phyloP scores from a whole-genome alignment of 2,113 vertebrate species.

The Trogon melanurus region DNA sequence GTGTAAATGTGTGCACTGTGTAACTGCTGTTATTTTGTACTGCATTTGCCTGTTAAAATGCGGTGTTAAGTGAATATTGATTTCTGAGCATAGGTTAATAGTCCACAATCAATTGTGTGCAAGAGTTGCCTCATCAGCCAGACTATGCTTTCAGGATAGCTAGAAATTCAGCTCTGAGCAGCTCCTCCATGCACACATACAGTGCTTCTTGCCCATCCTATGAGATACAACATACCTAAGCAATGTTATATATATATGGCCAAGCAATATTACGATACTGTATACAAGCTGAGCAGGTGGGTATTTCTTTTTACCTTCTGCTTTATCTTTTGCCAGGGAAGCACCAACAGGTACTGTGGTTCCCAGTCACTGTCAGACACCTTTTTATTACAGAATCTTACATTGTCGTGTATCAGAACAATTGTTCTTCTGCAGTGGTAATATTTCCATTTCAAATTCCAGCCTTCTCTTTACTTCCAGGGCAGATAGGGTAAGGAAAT shows the following conservation, averaged over 20 bases:
- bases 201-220: not conserved
- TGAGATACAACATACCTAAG: not conserved
- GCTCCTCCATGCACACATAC: not conserved
- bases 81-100: slow-evolving; percentile 56
- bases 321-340: not conserved
- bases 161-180: not conserved
- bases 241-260: not conserved
- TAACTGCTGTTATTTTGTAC: slow-evolving; percentile 52
- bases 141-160: not conserved
- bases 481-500: not conserved
- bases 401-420: not conserved
- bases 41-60: slow-evolving; percentile 27
- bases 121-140: not conserved
- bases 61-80: slow-evolving; percentile 63
- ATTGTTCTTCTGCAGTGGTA: not conserved
- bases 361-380: not conserved
- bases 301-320: not conserved
- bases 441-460: not conserved
- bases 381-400: not conserved
- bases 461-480: not conserved
- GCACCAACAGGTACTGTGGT: not conserved
- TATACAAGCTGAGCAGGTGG: not conserved
- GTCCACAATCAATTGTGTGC: slow-evolving; percentile 32
- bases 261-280: not conserved
- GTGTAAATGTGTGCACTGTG: slow-evolving; percentile 5